Percentiles rank a stretch among this genome's conserved stretches.
These are phyloP conservation scores for Leuciscus waleckii DNA, from an alignment of 2,797 vertebrate species.

Conservation along the genomic window DNA sequence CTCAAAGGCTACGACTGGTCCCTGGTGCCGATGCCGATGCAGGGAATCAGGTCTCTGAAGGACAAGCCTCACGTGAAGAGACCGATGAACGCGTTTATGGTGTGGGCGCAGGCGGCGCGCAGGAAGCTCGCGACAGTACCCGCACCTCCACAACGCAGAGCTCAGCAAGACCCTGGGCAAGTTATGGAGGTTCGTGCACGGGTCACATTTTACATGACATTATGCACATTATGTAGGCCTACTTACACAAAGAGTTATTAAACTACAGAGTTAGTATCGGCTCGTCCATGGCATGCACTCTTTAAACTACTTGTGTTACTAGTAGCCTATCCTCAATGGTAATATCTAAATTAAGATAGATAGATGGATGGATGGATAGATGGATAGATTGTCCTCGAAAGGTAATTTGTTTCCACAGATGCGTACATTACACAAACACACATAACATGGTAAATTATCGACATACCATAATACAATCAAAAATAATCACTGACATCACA, in stretches of 20 bases:
- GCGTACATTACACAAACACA: no score
- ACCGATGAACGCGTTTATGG: constrained; percentile 93
- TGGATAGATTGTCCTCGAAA: no score
- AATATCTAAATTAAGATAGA: no score
- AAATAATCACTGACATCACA: no score
- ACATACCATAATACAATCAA: no score
- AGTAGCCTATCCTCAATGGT: no score
- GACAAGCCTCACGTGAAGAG: constrained; percentile 93
- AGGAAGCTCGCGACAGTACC: constrained; percentile 95
- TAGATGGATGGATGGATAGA: no score
- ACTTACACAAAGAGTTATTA: neutral
- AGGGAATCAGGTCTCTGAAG: constrained; percentile 88
- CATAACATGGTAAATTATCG: no score
- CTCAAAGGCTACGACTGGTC: constrained; percentile 99
- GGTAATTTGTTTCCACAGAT: no score
- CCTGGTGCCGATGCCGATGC: constrained; percentile 93
- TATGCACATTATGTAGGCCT: neutral
- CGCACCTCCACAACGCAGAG: constrained; percentile 95
- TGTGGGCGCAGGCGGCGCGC: constrained; percentile 92
- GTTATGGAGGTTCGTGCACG: constrained; percentile 84
- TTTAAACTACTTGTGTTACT: no score
- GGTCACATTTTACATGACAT: neutral
- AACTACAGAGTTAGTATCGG: neutral
- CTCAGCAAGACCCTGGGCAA: constrained; percentile 97
- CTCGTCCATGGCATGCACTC: neutral